Evolutionary conservation across 2,888 invertebrate genomes (phyloP).

Genomic region (Epinotia demarniana): DNA sequence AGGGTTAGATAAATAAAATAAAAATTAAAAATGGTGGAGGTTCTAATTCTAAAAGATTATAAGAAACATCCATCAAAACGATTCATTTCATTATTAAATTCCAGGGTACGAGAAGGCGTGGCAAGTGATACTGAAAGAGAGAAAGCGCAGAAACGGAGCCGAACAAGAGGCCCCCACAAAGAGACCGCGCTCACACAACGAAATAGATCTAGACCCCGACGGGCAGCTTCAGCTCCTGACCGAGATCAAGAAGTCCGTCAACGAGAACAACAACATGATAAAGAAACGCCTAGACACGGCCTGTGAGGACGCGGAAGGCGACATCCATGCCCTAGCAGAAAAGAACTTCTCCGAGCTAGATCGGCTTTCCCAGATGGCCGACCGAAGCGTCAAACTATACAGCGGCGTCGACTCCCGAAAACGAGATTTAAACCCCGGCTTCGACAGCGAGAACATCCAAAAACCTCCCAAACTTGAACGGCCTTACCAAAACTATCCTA

Average conservation of each 20-base stretch:
- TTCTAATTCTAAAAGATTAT: too few species aligned
- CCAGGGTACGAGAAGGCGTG: conserved; percentile 86
- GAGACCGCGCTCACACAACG: conserved; percentile 49
- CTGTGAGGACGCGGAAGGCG: conserved; percentile 57
- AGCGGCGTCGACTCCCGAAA: conserved; percentile 70
- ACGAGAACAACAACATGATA: conserved; percentile 77
- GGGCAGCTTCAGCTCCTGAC: conserved; percentile 73
- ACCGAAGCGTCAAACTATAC: conserved; percentile 74
- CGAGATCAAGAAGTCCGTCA: conserved; percentile 76
- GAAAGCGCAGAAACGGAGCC: conserved; percentile 82
- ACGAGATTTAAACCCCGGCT: conserved; percentile 73
- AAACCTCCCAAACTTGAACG: conserved; percentile 54
- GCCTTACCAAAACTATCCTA: conserved; percentile 59
- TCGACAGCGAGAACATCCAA: conserved; percentile 75
- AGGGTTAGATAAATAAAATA: too few species aligned
- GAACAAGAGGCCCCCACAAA: conserved; percentile 55
- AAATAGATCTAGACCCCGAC: conserved; percentile 62
- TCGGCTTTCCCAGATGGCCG: conserved; percentile 78
- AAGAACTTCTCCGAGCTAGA: conserved; percentile 79
- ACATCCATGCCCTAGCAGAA: conserved; percentile 73
- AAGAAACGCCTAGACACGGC: conserved; percentile 70
- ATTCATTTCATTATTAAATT: conserved; percentile 48
- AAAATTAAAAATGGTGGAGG: too few species aligned
- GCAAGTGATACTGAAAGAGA: conserved; percentile 86
- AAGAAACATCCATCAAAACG: neutral